A percentile compares a stretch with the other conserved stretches of the same genome.
Conservation (phyloP, 2,888 invertebrate species). For the Bellardia pandia region DNA sequence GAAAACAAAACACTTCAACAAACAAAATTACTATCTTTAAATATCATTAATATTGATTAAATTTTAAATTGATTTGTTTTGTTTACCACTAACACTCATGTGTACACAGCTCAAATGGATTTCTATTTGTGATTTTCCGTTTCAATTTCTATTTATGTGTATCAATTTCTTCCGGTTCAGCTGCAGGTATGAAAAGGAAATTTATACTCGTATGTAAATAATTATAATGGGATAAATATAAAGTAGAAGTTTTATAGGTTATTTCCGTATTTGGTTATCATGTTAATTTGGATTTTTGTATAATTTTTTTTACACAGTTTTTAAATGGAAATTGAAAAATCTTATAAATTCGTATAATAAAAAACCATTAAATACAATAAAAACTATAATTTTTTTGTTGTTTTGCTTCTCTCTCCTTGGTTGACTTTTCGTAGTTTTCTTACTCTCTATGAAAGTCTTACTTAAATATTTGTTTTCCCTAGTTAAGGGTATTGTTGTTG, state of each 20-base stretch:
- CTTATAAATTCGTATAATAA: not conserved
- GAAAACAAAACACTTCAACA: not conserved
- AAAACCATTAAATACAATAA: not conserved
- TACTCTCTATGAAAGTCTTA: slow-evolving; percentile 11
- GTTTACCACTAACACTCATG: not conserved
- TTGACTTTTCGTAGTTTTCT: not conserved
- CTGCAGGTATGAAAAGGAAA: slow-evolving; percentile 14
- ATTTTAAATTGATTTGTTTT: slow-evolving; percentile 25
- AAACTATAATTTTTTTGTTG: not conserved
- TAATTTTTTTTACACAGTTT: not conserved
- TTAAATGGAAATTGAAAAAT: not conserved
- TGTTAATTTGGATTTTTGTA: not conserved
- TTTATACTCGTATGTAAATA: no score
- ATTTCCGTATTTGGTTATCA: slow-evolving; percentile 38
- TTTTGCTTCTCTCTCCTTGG: not conserved
- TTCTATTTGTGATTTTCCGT: slow-evolving; percentile 46
- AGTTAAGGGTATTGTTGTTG: slow-evolving; percentile 5
- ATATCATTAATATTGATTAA: slow-evolving; percentile 20
- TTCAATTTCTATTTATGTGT: slow-evolving; percentile 40
- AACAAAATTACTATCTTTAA: slow-evolving; percentile 5
- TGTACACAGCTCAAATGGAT: not conserved
- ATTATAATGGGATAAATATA: not conserved
- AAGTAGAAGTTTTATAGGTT: slow-evolving; percentile 17
- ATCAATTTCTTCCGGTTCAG: slow-evolving; percentile 38
- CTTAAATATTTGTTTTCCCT: slow-evolving; percentile 13